Conservation (phyloP, 2,113 vertebrate species). For the Gulo gulo region DNA sequence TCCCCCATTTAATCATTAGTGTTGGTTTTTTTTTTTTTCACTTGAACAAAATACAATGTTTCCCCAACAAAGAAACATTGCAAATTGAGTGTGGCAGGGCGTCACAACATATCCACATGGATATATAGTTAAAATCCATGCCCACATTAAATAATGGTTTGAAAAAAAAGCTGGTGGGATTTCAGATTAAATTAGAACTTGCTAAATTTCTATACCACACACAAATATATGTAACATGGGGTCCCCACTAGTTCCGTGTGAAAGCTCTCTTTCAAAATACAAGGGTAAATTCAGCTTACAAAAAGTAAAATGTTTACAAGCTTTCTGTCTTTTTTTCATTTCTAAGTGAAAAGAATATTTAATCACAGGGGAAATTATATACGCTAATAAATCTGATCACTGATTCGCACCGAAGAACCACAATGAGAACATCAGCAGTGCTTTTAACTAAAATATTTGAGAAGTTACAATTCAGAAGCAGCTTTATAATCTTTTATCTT, state of each 20-base stretch:
- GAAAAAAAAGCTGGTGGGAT: slow-evolving; percentile 37
- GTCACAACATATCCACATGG: neutral
- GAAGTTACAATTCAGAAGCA: slow-evolving; percentile 6
- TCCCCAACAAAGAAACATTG: slow-evolving; percentile 6
- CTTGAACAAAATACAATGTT: slow-evolving; percentile 36
- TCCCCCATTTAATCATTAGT: slow-evolving; percentile 23
- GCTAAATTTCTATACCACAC: neutral
- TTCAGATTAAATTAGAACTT: slow-evolving; percentile 33
- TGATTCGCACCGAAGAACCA: neutral
- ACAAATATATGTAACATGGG: neutral
- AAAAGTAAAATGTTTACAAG: neutral
- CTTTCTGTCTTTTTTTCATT: neutral
- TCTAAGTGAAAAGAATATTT: neutral
- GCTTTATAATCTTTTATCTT: slow-evolving; percentile 40
- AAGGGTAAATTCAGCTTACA: neutral
- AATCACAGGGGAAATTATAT: neutral
- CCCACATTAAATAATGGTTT: slow-evolving; percentile 14
- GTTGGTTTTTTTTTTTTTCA: neutral
- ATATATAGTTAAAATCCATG: slow-evolving; percentile 6
- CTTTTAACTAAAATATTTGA: slow-evolving; percentile 47
- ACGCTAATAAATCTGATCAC: slow-evolving; percentile 24
- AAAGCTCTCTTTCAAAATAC: neutral
- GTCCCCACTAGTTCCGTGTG: neutral
- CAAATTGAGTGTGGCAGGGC: slow-evolving; percentile 13
- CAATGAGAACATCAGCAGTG: neutral